These are phyloP conservation scores for Deroplatys truncata DNA, from an alignment of 2,888 invertebrate species.

Conservation along the genomic window DNA sequence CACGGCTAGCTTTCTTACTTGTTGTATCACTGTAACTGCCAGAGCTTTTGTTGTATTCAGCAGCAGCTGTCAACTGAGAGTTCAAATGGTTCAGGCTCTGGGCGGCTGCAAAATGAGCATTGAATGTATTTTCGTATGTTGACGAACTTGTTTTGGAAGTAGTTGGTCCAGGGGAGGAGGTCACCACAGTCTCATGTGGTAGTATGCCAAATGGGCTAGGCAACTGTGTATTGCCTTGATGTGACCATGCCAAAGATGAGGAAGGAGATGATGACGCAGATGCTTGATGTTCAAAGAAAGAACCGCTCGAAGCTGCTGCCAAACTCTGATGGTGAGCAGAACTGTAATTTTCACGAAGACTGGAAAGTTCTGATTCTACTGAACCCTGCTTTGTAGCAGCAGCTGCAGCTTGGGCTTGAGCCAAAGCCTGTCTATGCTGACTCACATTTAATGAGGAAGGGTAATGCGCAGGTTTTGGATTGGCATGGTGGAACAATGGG, in stretches of 20 bases:
- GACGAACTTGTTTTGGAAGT: slow-evolving; percentile 52
- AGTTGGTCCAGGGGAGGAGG: slow-evolving; percentile 55
- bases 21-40: slow-evolving; percentile 19
- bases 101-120: slow-evolving; percentile 64
- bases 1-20: slow-evolving; percentile 22
- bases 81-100: slow-evolving; percentile 63
- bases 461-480: slow-evolving; percentile 69
- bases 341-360: slow-evolving; percentile 56
- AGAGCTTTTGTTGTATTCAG: slow-evolving; percentile 24
- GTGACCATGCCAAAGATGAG: slow-evolving; percentile 61
- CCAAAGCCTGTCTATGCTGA: slow-evolving; percentile 32
- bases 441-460: slow-evolving; percentile 54
- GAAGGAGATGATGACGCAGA: slow-evolving; percentile 46
- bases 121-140: slow-evolving; percentile 62
- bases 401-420: slow-evolving; percentile 31
- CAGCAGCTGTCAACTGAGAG: slow-evolving; percentile 55
- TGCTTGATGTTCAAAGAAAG: slow-evolving; percentile 64
- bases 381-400: slow-evolving; percentile 50
- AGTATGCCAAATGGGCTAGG: slow-evolving; percentile 73
- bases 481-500: slow-evolving; percentile 76
- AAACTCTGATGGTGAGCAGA: slow-evolving; percentile 51
- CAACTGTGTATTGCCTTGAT: slow-evolving; percentile 61
- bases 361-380: slow-evolving; percentile 55
- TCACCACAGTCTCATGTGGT: slow-evolving; percentile 72
- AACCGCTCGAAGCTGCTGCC: slow-evolving; percentile 53